Conservation (phyloP, 2,888 invertebrate species). For the Girardia tigrina region DNA sequence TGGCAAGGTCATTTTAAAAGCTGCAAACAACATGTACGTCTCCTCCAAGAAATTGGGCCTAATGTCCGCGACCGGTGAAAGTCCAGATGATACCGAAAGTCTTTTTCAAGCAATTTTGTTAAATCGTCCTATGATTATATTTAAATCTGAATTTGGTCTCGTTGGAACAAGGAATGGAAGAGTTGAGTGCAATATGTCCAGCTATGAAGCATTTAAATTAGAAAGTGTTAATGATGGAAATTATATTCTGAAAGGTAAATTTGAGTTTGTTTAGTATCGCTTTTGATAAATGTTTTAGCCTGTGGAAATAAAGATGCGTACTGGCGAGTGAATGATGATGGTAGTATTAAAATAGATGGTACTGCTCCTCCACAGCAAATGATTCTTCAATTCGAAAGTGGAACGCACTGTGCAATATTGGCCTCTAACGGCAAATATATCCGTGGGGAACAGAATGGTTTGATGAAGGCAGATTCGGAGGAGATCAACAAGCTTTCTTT, state of each 20-base stretch:
- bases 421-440: slow-evolving; percentile 35
- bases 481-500: slow-evolving; percentile 29
- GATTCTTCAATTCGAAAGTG: slow-evolving; percentile 33
- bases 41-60: slow-evolving; percentile 85
- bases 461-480: slow-evolving; percentile 33
- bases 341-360: slow-evolving; percentile 13
- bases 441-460: slow-evolving; percentile 35
- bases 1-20: slow-evolving; percentile 76
- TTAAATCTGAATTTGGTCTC: slow-evolving; percentile 87
- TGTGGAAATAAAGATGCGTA: slow-evolving; percentile 15
- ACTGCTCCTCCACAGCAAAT: not conserved
- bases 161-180: slow-evolving; percentile 56
- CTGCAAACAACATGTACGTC: slow-evolving; percentile 81
- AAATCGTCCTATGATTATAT: slow-evolving; percentile 70
- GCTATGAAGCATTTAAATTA: slow-evolving; percentile 78
- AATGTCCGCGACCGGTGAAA: slow-evolving; percentile 71
- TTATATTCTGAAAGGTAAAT: slow-evolving; percentile 24
- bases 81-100: slow-evolving; percentile 64
- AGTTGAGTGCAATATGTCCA: slow-evolving; percentile 75
- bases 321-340: slow-evolving; percentile 6
- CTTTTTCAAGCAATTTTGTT: slow-evolving; percentile 40
- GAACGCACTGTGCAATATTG: slow-evolving; percentile 35
- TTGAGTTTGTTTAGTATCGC: not conserved
- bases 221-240: slow-evolving; percentile 50
- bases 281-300: not conserved